Base-by-base conservation (phyloP, 2,113 vertebrate genomes). In the Acanthisitta chloris region DNA sequence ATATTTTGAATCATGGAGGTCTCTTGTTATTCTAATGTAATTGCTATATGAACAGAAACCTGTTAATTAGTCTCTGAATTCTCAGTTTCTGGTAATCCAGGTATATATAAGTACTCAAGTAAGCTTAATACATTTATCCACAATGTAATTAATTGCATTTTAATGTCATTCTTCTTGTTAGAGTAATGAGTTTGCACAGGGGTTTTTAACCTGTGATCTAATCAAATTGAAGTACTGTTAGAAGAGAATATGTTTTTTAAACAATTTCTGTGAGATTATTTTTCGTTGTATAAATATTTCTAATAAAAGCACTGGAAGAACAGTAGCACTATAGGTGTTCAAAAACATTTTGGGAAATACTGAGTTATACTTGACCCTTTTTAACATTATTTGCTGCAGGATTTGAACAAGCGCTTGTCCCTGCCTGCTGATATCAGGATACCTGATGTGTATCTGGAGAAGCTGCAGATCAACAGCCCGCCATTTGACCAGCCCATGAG, bases 381-480 rank as follows among this genome's bases (percentile, higher is more conserved):
- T 15, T 33, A 24, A 46, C 25, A 4, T 57, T 17, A 7, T n/a
- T 69, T 51, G 21, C 88, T 77, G 48, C 95, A 99, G 99, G 99
- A 99, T 97, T 97, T 99, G 97, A 99, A 99, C 97, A 99, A 99
- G 91, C 98, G 99, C 31, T 97, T 99, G 97, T 99, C 99, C 18
- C 98, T 99, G 72, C 99, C 99, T 15, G 99, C 99, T 65, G 99
- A 99, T 96, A 99, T 99, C 96, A 98, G 99, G 97, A 99, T 99
- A 98, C 99, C 99, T 6, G 99, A 99, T 81, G 99, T 98, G 15
- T 99, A 99, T 96, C 98, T 99, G 94, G 99, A 99, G 97, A 99
- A 99, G 93, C 65, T 99, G 76, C 99, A 99, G 97, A 98, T 99
- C 65, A 99, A 98, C 97, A 99, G 99, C 96, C 99, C 99, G 0